Conservation (phyloP, 1,140 invertebrate species). For the Chionoecetes opilio region DNA sequence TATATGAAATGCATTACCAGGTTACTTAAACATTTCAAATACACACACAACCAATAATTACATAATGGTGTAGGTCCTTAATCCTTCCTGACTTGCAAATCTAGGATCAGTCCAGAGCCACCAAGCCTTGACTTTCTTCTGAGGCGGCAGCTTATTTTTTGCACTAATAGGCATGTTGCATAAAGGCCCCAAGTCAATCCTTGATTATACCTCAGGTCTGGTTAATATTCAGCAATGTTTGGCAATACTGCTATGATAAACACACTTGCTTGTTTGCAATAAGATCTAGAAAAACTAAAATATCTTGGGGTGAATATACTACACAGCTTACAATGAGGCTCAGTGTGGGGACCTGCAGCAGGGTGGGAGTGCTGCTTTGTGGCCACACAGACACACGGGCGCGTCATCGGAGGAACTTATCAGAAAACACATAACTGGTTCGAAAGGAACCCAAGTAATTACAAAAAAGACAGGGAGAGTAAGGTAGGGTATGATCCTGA, state of each 20-base stretch:
- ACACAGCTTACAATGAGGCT: constrained; percentile 53
- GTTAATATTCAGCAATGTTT: constrained; percentile 59
- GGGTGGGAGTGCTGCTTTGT: constrained; percentile 31
- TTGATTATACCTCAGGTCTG: constrained; percentile 31
- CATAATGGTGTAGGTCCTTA: too few species aligned
- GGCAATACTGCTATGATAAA: constrained; percentile 61
- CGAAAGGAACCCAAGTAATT: constrained; percentile 32
- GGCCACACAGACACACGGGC: background rate
- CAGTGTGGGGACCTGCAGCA: background rate
- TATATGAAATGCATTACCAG: too few species aligned
- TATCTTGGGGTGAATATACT: constrained; percentile 65
- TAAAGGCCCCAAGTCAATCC: constrained; percentile 4
- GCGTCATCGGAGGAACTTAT: constrained; percentile 17
- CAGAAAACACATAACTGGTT: constrained; percentile 14
- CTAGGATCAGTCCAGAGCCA: too few species aligned
- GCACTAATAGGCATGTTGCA: background rate
- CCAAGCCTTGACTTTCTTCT: too few species aligned
- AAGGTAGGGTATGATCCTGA: constrained; percentile 19
- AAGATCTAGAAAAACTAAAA: constrained; percentile 65
- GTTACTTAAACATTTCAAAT: too few species aligned
- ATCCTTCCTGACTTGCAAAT: too few species aligned
- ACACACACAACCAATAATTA: too few species aligned
- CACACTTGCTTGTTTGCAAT: constrained; percentile 51
- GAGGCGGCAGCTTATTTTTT: too few species aligned
- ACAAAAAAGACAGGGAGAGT: background rate